These are phyloP conservation scores for Mus minutoides DNA, from an alignment of 2,797 vertebrate species.

Conservation along the genomic window DNA sequence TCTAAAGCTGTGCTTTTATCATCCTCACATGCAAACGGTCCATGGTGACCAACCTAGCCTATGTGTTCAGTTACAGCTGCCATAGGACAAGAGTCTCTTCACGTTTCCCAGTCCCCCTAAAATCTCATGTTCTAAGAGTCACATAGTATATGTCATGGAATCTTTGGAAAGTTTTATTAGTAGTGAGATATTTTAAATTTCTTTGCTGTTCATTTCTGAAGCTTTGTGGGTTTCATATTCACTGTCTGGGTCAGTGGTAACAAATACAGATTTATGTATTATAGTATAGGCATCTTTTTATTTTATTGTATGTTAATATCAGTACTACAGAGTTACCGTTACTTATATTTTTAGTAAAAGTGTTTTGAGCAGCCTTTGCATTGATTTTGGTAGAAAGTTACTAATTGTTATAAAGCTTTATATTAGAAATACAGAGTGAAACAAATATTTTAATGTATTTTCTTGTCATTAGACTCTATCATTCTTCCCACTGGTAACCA, in stretches of 20 bases:
- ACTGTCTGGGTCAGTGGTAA: not conserved
- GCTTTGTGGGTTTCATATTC: not conserved
- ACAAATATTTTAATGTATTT: not conserved
- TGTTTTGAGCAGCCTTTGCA: not conserved
- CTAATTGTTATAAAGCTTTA: not conserved
- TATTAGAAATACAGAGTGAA: conserved; percentile 20
- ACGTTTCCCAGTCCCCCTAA: not conserved
- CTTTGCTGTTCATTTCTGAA: conserved; percentile 25
- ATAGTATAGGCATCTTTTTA: not conserved
- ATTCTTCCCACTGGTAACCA: not conserved
- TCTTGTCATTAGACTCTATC: not conserved
- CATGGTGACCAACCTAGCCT: not conserved
- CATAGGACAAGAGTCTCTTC: not conserved
- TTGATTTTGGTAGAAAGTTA: not conserved
- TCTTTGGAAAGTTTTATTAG: conserved; percentile 17
- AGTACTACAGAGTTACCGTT: not conserved
- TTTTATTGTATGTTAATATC: conserved; percentile 1
- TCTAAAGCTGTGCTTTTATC: not conserved
- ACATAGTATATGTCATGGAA: not conserved
- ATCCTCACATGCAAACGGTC: conserved; percentile 3
- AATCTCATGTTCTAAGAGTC: not conserved
- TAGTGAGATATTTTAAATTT: conserved; percentile 17
- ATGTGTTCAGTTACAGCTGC: not conserved
- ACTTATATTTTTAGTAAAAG: not conserved
- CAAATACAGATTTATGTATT: conserved; percentile 6